phyloP scores from a whole-genome alignment of 2,888 invertebrate genomes.

The Sympetrum striolatum region DNA sequence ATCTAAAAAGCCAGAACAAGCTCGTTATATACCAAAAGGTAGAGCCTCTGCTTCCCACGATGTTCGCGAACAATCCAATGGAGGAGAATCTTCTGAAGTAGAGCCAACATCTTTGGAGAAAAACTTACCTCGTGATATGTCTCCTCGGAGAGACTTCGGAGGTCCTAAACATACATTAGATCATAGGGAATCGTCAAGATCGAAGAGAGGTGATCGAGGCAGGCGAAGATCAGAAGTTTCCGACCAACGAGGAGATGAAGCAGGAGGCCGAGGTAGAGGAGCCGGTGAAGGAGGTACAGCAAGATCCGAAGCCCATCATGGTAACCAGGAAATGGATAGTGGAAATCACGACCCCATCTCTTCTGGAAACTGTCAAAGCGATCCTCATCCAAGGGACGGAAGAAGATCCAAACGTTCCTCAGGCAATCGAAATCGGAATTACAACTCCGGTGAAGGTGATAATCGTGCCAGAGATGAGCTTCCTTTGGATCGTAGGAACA shows the following conservation, averaged over 20 bases:
- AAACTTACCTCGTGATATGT: constrained; percentile 56
- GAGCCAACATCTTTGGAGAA: constrained; percentile 50
- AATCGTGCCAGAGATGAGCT: constrained; percentile 50
- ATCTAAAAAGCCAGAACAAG: constrained; percentile 65
- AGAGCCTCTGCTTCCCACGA: constrained; percentile 60
- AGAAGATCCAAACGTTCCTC: constrained; percentile 31
- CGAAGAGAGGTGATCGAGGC: constrained; percentile 52
- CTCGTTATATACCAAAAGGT: constrained; percentile 63
- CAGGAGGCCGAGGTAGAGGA: background rate
- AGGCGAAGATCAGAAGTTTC: constrained; percentile 57
- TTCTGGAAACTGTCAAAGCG: background rate
- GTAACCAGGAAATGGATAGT: background rate
- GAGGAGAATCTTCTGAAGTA: constrained; percentile 52
- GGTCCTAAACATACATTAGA: constrained; percentile 52
- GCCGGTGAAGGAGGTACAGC: background rate
- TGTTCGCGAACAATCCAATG: constrained; percentile 45
- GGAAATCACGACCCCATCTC: constrained; percentile 3
- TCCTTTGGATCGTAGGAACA: constrained; percentile 49
- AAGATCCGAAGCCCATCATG: background rate
- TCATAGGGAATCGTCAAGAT: constrained; percentile 48
- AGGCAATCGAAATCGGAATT: constrained; percentile 24
- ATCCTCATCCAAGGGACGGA: background rate
- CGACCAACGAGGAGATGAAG: constrained; percentile 53
- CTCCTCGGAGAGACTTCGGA: constrained; percentile 54
- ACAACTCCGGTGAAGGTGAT: constrained; percentile 46